Percentiles rank a stretch among this genome's conserved stretches.
phyloP scores from a whole-genome alignment of 2,888 invertebrate species.

The Nomada ruficornis region DNA sequence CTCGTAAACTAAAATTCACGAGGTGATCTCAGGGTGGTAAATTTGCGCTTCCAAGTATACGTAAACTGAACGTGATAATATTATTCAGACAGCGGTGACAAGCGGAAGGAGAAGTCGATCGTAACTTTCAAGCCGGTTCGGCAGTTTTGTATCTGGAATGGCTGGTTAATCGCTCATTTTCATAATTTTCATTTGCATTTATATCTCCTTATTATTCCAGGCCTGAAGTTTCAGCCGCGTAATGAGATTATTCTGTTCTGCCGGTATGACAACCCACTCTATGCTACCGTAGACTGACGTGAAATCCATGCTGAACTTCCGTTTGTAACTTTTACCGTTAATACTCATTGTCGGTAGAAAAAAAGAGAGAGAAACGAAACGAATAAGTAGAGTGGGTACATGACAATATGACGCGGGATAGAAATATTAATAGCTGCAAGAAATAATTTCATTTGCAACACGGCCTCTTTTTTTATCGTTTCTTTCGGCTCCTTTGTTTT shows the following conservation, averaged over 20 bases:
- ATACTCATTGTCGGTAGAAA: slow-evolving; percentile 46
- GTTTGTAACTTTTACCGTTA: slow-evolving; percentile 62
- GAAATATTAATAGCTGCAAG: slow-evolving; percentile 37
- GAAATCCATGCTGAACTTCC: slow-evolving; percentile 56
- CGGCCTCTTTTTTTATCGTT: neutral
- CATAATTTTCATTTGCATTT: slow-evolving; percentile 75
- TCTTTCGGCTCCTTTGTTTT: neutral
- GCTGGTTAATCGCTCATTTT: slow-evolving; percentile 68
- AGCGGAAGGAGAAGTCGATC: slow-evolving; percentile 26
- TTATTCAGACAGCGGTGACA: slow-evolving; percentile 7
- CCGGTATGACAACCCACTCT: slow-evolving; percentile 64
- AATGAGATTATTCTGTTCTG: slow-evolving; percentile 67
- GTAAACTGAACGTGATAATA: neutral
- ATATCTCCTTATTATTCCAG: slow-evolving; percentile 71
- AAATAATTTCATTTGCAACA: slow-evolving; percentile 13
- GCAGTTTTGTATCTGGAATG: slow-evolving; percentile 59
- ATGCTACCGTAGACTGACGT: slow-evolving; percentile 52
- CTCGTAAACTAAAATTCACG: neutral
- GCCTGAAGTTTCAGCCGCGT: slow-evolving; percentile 60
- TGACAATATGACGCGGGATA: slow-evolving; percentile 27
- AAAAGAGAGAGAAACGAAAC: too few species aligned
- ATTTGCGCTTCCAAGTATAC: neutral
- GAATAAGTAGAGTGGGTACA: neutral
- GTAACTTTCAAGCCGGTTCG: slow-evolving; percentile 51
- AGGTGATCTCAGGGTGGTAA: neutral